phyloP scores from a whole-genome alignment of 2,888 invertebrate genomes.

The Tromatobia lineatoria region DNA sequence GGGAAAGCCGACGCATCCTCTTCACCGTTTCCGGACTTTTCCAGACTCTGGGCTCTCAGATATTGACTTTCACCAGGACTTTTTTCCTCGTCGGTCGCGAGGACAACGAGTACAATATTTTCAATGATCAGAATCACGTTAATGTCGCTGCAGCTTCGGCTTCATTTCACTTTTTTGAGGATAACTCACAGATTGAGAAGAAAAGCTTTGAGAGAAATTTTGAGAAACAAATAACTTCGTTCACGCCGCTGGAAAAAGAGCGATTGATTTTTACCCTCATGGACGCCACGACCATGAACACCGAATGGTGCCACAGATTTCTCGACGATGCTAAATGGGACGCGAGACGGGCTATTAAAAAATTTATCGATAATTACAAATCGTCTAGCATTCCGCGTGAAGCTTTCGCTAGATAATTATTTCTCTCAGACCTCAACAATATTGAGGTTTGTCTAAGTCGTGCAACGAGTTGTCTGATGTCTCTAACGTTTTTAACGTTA shows the following conservation, averaged over 20 bases:
- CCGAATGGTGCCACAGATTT: slow-evolving; percentile 73
- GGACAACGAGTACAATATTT: slow-evolving; percentile 88
- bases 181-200: slow-evolving; percentile 34
- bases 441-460: too few species aligned
- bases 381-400: slow-evolving; percentile 69
- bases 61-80: slow-evolving; percentile 88
- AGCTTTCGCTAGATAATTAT: slow-evolving; percentile 66
- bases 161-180: slow-evolving; percentile 64
- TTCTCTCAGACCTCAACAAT: too few species aligned
- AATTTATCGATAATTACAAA: slow-evolving; percentile 74
- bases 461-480: too few species aligned
- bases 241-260: slow-evolving; percentile 73
- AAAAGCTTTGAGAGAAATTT: not conserved
- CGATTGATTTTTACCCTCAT: slow-evolving; percentile 70
- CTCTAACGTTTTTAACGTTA: too few species aligned
- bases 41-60: slow-evolving; percentile 73
- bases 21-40: slow-evolving; percentile 87
- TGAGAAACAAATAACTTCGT: slow-evolving; percentile 38
- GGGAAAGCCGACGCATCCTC: slow-evolving; percentile 73
- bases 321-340: slow-evolving; percentile 76
- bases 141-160: slow-evolving; percentile 69
- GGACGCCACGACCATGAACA: slow-evolving; percentile 75
- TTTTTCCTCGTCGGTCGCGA: slow-evolving; percentile 86
- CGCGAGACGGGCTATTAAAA: slow-evolving; percentile 73
- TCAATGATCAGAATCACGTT: slow-evolving; percentile 90